These are phyloP conservation scores for Pantherophis vulpinus DNA, from an alignment of 2,797 vertebrate species.

Conservation along the genomic window DNA sequence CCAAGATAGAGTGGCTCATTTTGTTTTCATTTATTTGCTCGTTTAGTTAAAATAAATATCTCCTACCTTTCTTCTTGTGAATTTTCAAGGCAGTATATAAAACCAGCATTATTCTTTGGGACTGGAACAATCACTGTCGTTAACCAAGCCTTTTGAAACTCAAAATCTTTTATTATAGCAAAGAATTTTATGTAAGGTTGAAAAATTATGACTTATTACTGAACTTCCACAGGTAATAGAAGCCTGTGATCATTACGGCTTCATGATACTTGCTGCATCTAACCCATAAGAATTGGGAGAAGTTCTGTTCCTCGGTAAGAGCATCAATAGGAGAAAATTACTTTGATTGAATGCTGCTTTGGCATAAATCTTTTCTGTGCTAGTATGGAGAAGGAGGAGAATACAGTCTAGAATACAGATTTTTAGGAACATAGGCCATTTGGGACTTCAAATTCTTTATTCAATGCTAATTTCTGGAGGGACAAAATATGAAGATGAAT, in stretches of 20 bases:
- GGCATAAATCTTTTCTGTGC: not conserved
- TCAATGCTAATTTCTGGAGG: not conserved
- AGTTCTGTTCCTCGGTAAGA: not conserved
- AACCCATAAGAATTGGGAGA: not conserved
- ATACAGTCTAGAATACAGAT: not conserved
- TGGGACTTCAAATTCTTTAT: not conserved
- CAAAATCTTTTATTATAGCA: not conserved
- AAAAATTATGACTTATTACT: not conserved
- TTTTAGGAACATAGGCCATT: not conserved
- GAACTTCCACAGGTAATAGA: not conserved
- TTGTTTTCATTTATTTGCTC: not conserved
- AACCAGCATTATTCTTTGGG: not conserved
- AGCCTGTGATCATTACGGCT: not conserved
- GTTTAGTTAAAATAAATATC: not conserved
- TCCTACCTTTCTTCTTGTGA: not conserved
- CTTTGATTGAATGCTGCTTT: not conserved
- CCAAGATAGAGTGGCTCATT: not conserved
- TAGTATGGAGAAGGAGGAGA: too few relatives aligned
- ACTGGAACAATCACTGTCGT: not conserved
- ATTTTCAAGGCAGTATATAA: not conserved
- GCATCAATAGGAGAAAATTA: not conserved
- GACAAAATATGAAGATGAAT: not conserved
- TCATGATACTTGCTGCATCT: not conserved
- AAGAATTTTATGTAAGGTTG: not conserved
- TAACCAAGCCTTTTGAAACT: not conserved